Conservation (phyloP, 2,888 invertebrate species). For the Diplolepis rosae region DNA sequence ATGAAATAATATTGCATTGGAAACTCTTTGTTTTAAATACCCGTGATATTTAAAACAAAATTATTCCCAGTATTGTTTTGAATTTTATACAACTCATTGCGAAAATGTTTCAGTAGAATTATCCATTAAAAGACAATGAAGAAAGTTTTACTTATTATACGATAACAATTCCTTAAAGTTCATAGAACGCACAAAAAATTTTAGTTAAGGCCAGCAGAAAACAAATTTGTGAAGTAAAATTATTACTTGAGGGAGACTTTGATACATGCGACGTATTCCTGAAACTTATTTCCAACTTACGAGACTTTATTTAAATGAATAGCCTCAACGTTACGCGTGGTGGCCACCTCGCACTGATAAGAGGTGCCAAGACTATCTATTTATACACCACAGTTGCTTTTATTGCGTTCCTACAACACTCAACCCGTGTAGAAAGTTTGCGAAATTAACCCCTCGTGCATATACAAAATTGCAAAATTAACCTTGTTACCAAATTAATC, state of each 20-base stretch:
- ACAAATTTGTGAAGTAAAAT: not conserved
- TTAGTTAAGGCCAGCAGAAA: not conserved
- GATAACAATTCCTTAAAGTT: too few relatives aligned
- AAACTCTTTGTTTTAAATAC: too few relatives aligned
- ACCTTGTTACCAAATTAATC: conserved; percentile 26
- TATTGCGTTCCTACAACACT: conserved; percentile 34
- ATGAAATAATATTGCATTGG: too few relatives aligned
- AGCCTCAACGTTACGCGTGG: conserved; percentile 22
- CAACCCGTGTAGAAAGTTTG: conserved; percentile 35
- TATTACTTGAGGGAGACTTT: conserved; percentile 9
- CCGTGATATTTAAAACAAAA: too few relatives aligned
- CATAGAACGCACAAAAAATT: too few relatives aligned
- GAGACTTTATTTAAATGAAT: conserved; percentile 48
- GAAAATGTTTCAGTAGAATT: too few relatives aligned
- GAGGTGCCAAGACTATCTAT: conserved; percentile 33
- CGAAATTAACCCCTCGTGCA: conserved; percentile 44
- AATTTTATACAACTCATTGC: too few relatives aligned
- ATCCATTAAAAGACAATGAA: too few relatives aligned
- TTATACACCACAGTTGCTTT: conserved; percentile 45
- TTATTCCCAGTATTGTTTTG: too few relatives aligned
- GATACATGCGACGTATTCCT: conserved; percentile 33
- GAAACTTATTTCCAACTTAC: conserved; percentile 47
- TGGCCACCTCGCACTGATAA: conserved; percentile 34
- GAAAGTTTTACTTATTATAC: too few relatives aligned
- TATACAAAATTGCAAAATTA: conserved; percentile 41